Percentiles rank a stretch among this genome's conserved stretches.
Evolutionary conservation across 2,113 vertebrate species (phyloP).

Genomic region (Corythaeola cristata): DNA sequence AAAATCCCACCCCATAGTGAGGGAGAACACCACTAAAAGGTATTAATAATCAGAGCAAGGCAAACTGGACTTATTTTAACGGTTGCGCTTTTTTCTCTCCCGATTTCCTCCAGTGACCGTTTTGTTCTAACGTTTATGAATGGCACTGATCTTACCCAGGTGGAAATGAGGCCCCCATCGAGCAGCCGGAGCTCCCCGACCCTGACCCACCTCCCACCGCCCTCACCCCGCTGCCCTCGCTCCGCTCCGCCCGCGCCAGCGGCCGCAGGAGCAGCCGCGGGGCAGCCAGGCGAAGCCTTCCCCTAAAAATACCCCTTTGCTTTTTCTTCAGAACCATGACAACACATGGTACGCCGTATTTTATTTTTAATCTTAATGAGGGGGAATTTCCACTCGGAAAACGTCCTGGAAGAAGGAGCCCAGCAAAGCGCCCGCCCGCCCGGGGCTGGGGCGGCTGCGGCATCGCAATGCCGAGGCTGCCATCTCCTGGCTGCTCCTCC

Average conservation of each 20-base stretch:
- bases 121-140: not conserved
- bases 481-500: conserved; percentile 70
- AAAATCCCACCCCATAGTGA: not conserved
- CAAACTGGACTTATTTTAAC: not conserved
- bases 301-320: not conserved
- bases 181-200: fast-evolving
- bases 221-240: fast-evolving
- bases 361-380: not conserved
- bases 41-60: not conserved
- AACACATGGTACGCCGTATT: not conserved
- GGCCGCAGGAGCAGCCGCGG: not conserved
- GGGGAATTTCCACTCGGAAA: not conserved
- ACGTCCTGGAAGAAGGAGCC: not conserved
- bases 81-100: not conserved
- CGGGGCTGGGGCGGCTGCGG: too few species aligned
- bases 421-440: too few species aligned
- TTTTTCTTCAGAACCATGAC: not conserved
- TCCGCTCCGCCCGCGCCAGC: fast-evolving
- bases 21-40: not conserved
- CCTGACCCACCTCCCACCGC: fast-evolving
- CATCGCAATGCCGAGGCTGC: conserved; percentile 53
- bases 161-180: fast-evolving
- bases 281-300: not conserved
- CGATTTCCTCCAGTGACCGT: not conserved
- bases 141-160: not conserved